phyloP scores from a whole-genome alignment of 2,797 vertebrate genomes.

The Neopelma chrysocephalum region DNA sequence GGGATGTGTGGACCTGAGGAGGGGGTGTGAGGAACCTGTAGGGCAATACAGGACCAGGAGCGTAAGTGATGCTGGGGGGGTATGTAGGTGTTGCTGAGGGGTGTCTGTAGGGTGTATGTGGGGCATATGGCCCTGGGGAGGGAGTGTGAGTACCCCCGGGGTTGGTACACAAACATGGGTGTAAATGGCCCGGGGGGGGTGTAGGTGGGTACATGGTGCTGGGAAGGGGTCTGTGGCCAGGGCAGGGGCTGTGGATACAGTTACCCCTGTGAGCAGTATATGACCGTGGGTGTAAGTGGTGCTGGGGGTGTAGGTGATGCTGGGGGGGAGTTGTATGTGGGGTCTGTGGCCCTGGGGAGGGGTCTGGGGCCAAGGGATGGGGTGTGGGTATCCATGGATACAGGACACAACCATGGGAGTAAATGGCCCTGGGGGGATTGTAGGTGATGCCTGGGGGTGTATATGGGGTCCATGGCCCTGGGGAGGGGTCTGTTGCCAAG shows the following conservation, averaged over 20 bases:
- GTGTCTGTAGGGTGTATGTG: neutral
- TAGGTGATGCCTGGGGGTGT: too few relatives aligned
- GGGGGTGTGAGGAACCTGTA: too few relatives aligned
- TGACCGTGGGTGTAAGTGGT: neutral
- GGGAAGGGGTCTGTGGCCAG: neutral
- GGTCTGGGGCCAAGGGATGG: too few relatives aligned
- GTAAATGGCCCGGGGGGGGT: neutral
- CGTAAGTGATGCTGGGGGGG: neutral
- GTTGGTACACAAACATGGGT: accelerated
- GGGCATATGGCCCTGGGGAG: neutral
- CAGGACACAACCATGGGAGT: accelerated
- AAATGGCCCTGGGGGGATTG: accelerated
- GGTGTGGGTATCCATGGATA: neutral
- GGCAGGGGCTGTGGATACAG: too few relatives aligned
- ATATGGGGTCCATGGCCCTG: too few relatives aligned
- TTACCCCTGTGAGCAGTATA: too few relatives aligned
- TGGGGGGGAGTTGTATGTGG: neutral
- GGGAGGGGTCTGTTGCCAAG: too few relatives aligned
- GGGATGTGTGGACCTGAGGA: too few relatives aligned
- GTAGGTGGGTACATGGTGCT: accelerated
- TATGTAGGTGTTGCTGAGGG: neutral
- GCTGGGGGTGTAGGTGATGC: neutral
- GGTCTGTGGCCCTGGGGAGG: neutral
- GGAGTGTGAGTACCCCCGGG: neutral
- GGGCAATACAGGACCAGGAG: neutral